Conservation (phyloP, 2,797 vertebrate genomes). For the Pangasius macronema region DNA sequence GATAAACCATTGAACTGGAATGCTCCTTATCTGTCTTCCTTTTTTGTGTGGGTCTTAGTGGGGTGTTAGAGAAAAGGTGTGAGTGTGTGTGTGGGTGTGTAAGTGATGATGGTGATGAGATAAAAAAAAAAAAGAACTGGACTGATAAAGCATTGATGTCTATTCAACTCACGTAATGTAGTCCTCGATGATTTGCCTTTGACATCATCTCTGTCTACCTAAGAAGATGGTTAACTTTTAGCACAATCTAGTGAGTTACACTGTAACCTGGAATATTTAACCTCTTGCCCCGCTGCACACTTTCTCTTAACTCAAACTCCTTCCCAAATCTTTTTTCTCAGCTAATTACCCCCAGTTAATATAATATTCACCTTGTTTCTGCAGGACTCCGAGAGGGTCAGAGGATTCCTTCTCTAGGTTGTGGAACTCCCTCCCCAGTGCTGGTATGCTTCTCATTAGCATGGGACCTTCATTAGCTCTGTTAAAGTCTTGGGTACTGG, state of each 20-base stretch:
- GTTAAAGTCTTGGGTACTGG: constrained; percentile 55
- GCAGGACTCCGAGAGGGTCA: not conserved
- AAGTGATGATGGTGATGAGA: not conserved
- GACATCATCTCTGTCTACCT: not conserved
- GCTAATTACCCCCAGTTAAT: constrained; percentile 28
- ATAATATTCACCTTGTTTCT: constrained; percentile 22
- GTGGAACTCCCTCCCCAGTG: constrained; percentile 46
- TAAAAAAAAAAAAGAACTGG: not conserved
- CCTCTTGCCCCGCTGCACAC: constrained; percentile 3
- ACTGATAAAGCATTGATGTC: not conserved
- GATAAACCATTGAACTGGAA: not conserved
- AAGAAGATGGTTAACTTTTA: not conserved
- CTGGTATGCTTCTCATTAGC: constrained; percentile 61
- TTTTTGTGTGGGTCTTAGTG: not conserved
- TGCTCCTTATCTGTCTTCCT: not conserved
- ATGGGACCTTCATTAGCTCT: constrained; percentile 64
- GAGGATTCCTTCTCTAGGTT: constrained; percentile 47
- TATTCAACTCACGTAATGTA: not conserved
- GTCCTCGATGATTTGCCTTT: not conserved
- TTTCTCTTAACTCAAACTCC: not conserved
- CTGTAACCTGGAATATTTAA: constrained; percentile 1
- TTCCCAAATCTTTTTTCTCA: constrained; percentile 5
- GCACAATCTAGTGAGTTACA: not conserved
- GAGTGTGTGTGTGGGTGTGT: not conserved
- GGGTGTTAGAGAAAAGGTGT: not conserved